Evolutionary conservation across 2,888 invertebrate genomes (phyloP), one percentile per base, ranked within the genome.

Genomic region (Melipona bicolor): DNA sequence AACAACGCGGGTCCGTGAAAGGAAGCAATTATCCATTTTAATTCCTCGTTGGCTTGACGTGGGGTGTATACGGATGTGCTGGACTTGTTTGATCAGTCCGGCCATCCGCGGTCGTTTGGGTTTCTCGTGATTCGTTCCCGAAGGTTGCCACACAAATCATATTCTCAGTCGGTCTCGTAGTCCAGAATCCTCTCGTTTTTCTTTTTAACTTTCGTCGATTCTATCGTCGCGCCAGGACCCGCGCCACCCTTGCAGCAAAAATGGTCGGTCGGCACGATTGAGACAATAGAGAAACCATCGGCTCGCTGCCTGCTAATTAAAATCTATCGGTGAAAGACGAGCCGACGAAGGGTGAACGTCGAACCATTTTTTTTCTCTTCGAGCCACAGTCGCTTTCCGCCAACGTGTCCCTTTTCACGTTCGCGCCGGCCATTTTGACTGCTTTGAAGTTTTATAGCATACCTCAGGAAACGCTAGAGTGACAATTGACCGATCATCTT

Each of bases 21-120:
- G 91, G 90, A 93, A 92, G 93, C 91, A 93, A 93, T 93, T 93
- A 93, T 93, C 93, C 91, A 90, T 92, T 92, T 93, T 93, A 93
- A 93, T 93, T 92, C 91, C 89, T 89, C 90, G 88, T 86, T 82
- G 90, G 89, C 88, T 91, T 91, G 93, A 92, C 92, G 88, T 91
- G 92, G 91, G 92, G 90, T 91, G 90, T 88, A 85, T 85, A 84
- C 89, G 90, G 89, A 91, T 88, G 87, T 85, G 89, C 64, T 81
- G 65, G 89, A 90, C 88, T 43, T 93, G 92, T 94, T 94, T 92
- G 91, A 93, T 93, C 93, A 91, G 91, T 89, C 90, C 91, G 90
- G 90, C 91, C 88, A 92, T 92, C 89, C 90, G 88, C 81, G 84
- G 88, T 86, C 90, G 84, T 88, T 88, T 84, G 49, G 78, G 83